Percentiles rank a stretch among this genome's conserved stretches.
Conservation (phyloP, 2,113 vertebrate genomes). For the Choloepus hoffmanni region DNA sequence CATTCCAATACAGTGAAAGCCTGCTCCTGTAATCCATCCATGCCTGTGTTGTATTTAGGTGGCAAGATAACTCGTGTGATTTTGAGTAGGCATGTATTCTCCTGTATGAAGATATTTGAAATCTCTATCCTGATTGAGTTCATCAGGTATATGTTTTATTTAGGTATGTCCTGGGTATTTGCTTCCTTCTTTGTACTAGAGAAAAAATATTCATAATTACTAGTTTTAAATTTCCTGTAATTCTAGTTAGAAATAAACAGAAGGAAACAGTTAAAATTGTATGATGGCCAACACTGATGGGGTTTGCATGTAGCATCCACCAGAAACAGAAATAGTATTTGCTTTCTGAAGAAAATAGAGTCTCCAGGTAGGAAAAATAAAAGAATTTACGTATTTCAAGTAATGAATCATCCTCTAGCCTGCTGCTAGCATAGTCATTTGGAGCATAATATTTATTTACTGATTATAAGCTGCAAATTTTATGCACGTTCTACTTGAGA, state of each 20-base stretch:
- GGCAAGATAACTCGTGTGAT: background rate
- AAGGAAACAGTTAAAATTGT: background rate
- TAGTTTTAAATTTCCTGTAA: background rate
- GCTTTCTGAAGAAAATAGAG: background rate
- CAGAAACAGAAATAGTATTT: background rate
- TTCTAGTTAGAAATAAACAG: background rate
- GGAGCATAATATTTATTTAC: background rate
- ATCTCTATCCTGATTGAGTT: conserved; percentile 39
- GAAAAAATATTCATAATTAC: background rate
- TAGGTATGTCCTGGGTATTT: background rate
- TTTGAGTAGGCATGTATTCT: conserved; percentile 34
- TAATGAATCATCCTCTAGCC: fast-evolving
- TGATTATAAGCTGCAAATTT: background rate
- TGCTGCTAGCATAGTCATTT: background rate
- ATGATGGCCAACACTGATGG: background rate
- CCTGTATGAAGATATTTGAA: conserved; percentile 52
- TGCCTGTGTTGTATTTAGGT: background rate
- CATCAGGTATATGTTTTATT: background rate
- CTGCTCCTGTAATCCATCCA: background rate
- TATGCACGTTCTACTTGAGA: background rate
- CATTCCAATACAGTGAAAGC: background rate
- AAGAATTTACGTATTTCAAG: background rate
- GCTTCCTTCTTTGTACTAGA: conserved; percentile 1
- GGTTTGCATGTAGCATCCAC: background rate
- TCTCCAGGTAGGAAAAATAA: background rate